Conservation (phyloP, 2,113 vertebrate species). For the Physeter macrocephalus region DNA sequence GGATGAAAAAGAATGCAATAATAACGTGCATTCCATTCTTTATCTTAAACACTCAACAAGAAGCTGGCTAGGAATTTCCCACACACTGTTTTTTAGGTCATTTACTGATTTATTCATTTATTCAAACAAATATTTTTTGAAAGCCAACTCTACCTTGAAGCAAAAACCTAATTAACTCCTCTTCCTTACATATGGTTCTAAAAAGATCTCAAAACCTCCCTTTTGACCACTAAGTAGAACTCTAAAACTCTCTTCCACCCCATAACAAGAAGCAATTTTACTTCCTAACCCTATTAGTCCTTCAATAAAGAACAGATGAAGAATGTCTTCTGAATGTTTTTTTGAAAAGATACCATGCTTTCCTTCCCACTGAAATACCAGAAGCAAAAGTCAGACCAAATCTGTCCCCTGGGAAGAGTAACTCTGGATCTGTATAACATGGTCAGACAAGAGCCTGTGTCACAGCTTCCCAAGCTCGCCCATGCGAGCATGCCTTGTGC, state of each 20-base stretch:
- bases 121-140: constrained; percentile 19
- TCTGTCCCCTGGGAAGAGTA: background rate
- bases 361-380: background rate
- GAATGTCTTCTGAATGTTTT: background rate
- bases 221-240: background rate
- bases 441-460: background rate
- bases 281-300: background rate
- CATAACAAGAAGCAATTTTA: background rate
- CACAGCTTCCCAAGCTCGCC: too few relatives aligned
- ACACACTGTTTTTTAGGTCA: background rate
- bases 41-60: background rate
- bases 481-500: background rate
- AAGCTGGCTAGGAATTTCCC: background rate
- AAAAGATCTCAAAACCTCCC: background rate
- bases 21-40: background rate
- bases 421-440: too few relatives aligned
- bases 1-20: background rate
- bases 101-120: background rate
- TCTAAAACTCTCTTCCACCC: background rate
- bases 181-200: background rate
- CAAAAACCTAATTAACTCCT: background rate
- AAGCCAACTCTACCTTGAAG: background rate
- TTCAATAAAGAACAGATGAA: background rate
- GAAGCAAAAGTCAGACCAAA: background rate
- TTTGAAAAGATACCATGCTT: background rate